Evolutionary conservation across 2,888 invertebrate species (phyloP).

Genomic region (Drosophila anomalata): DNA sequence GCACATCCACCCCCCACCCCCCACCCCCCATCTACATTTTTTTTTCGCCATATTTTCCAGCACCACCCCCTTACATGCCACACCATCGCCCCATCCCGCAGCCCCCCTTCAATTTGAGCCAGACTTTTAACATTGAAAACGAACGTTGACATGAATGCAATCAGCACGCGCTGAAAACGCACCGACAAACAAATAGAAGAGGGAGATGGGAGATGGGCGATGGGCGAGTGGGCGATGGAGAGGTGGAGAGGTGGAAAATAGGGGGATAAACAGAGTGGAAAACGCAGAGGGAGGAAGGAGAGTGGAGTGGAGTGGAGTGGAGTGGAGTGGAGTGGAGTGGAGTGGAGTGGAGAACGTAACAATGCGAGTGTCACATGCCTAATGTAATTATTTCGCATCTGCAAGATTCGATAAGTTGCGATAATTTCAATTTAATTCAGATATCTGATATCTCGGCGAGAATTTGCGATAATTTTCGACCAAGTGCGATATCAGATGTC

Average conservation of each 20-base stretch:
- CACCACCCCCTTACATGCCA: not conserved
- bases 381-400: not conserved
- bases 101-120: slow-evolving; percentile 6
- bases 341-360: not conserved
- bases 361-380: not conserved
- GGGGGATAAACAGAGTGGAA: not conserved
- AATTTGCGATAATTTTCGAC: not conserved
- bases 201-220: slow-evolving; percentile 13
- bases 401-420: not conserved
- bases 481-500: not conserved
- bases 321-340: too few species aligned
- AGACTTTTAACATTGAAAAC: slow-evolving; percentile 78
- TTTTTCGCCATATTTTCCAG: not conserved
- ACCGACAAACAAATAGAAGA: slow-evolving; percentile 7
- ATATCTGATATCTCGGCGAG: not conserved
- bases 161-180: slow-evolving; percentile 62
- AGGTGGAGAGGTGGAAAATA: slow-evolving; percentile 3
- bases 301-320: not conserved
- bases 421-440: slow-evolving; percentile 2
- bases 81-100: not conserved
- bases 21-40: not conserved
- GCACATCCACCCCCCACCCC: not conserved
- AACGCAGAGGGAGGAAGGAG: not conserved
- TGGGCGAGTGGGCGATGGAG: slow-evolving; percentile 1
- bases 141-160: slow-evolving; percentile 81